Base-by-base conservation (phyloP, 2,113 vertebrate genomes). In the Urocolius indicus region DNA sequence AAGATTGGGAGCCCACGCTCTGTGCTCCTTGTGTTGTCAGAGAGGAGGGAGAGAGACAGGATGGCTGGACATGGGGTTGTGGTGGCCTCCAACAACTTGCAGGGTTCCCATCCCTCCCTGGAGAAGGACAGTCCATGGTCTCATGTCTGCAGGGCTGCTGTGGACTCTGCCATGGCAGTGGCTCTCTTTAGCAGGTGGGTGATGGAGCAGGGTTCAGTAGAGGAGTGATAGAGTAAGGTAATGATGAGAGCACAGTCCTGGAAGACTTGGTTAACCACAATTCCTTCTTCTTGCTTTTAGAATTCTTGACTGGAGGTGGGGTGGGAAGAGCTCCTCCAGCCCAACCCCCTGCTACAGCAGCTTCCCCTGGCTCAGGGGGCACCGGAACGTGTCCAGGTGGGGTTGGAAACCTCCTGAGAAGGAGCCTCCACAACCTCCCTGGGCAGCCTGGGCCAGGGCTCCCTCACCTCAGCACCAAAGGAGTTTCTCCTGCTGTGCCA, bases 91-190 rank as follows among this genome's bases (percentile, higher is more conserved):
- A 15, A 4, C 10, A 6, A 2, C 45, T 67, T 34, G 57, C 54
- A 22, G 26, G 18, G n/a, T 21, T 59, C 36, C 61, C 52, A 30
- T 8, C 18, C 34, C 15, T 62, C 1, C 1, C 5, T 19, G 81
- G 43, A 62, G 68, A 61, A 73, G 34, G 4, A 12, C 26, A 1
- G 0, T 3, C 9, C 8, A 1, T 3, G 26, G 22, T 41, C 26
- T 49, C 55, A 5, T 2, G 3, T 32, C 41, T 51, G 13, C 10
- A 16, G n/a, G 17, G 27, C 51, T 71, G 34, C 27, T 11, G 30
- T 14, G 15, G n/a, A 16, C 52, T n/a, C 49, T 63, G 81, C 26
- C 12, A 2, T 0, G 13, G n/a, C 10, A 26, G 45, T 71, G 51
- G 9, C 22, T 46, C 29, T 36, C 26, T 24, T 5, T 14, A n/a